phyloP scores from a whole-genome alignment of 2,113 vertebrate species.

The Opisthocomus hoazin region DNA sequence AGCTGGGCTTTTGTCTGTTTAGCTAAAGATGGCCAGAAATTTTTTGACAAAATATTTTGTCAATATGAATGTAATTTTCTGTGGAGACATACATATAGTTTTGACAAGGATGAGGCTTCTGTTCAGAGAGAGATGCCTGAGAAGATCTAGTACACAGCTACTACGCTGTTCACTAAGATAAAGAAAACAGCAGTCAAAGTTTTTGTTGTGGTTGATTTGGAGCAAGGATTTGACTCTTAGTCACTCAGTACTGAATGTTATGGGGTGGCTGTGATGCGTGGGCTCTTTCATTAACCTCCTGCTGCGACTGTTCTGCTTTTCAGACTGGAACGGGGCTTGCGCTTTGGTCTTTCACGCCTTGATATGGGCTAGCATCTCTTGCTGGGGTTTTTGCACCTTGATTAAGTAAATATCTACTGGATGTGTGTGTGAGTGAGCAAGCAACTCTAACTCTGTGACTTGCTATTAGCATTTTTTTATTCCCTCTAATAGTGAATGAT shows the following conservation, averaged over 20 bases:
- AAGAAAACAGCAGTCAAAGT: neutral
- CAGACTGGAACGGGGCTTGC: neutral
- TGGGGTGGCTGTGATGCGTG: neutral
- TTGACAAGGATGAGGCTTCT: neutral
- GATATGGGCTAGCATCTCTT: neutral
- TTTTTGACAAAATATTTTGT: neutral
- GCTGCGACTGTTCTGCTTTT: neutral
- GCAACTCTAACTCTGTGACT: neutral
- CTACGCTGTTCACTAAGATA: neutral
- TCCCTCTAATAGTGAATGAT: neutral
- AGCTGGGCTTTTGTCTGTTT: neutral
- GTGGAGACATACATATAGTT: neutral
- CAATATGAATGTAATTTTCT: neutral
- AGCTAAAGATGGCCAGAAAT: neutral
- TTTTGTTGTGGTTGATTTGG: neutral
- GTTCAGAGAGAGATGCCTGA: neutral
- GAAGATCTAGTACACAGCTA: neutral
- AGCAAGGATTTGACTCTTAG: neutral
- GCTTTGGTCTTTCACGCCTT: neutral
- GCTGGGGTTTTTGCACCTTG: neutral
- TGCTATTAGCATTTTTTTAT: neutral
- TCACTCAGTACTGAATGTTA: neutral
- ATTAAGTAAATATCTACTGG: neutral
- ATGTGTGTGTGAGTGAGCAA: neutral
- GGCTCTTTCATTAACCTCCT: neutral